A percentile compares a stretch with the other conserved stretches of the same genome.
phyloP scores from a whole-genome alignment of 2,888 invertebrate genomes.

The Eupithecia abbreviata region DNA sequence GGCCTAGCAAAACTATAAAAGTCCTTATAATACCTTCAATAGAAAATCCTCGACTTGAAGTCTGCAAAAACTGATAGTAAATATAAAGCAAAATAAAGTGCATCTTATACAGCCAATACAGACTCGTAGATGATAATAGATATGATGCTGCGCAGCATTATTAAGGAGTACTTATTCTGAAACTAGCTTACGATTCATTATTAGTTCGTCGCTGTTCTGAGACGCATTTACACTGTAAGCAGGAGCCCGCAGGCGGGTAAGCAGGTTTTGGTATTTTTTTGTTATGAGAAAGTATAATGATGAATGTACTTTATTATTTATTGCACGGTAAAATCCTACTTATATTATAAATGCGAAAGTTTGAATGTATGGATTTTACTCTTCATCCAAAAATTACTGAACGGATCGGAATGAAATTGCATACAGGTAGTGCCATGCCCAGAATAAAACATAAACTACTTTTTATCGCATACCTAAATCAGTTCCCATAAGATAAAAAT shows the following conservation, averaged over 20 bases:
- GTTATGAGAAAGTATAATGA: background rate
- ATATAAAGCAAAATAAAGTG: background rate
- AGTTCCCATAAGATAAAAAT: too few species aligned
- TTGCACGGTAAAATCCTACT: too few species aligned
- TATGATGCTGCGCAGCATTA: conserved; percentile 19
- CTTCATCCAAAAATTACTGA: too few species aligned
- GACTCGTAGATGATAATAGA: conserved; percentile 5
- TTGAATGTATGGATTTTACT: too few species aligned
- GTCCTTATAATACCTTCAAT: background rate
- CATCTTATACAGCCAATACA: background rate
- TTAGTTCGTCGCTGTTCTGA: conserved; percentile 31
- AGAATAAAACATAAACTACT: too few species aligned
- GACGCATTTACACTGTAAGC: conserved; percentile 14
- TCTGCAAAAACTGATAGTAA: background rate
- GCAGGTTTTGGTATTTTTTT: background rate
- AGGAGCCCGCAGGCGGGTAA: background rate
- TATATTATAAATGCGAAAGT: too few species aligned
- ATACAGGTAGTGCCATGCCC: too few species aligned
- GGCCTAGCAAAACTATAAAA: background rate
- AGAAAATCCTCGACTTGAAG: background rate
- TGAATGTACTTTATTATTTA: too few species aligned
- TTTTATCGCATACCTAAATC: too few species aligned
- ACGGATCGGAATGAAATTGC: too few species aligned
- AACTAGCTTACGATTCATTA: conserved; percentile 30
- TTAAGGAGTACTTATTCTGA: conserved; percentile 24